Evolutionary conservation across 1,140 invertebrate genomes (phyloP).

Genomic region (Reticulitermes speratus): DNA sequence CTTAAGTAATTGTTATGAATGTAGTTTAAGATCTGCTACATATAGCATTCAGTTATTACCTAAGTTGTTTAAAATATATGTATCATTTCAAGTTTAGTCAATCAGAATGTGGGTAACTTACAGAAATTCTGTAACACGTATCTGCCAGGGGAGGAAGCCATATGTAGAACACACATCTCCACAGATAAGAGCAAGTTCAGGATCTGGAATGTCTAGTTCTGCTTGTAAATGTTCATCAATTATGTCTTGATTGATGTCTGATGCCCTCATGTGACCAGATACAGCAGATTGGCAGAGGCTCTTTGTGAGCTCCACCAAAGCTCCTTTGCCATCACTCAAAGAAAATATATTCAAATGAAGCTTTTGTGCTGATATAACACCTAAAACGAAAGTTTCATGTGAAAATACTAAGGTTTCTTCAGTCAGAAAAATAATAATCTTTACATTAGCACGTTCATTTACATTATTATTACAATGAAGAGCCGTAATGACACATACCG

Average conservation of each 20-base stretch:
- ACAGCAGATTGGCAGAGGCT: slow-evolving; percentile 36
- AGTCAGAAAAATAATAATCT: no score
- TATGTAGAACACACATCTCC: slow-evolving; percentile 57
- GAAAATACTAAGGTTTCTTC: no score
- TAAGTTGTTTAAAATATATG: no score
- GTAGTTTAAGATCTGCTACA: no score
- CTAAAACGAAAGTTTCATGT: slow-evolving; percentile 42
- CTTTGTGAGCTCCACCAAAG: slow-evolving; percentile 26
- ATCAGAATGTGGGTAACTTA: slow-evolving; percentile 40
- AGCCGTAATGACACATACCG: no score
- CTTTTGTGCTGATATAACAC: not conserved
- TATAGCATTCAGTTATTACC: no score
- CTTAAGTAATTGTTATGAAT: no score
- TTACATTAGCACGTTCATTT: no score
- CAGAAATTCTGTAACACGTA: slow-evolving; percentile 67
- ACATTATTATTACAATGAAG: no score
- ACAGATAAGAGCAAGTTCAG: slow-evolving; percentile 63
- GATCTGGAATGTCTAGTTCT: slow-evolving; percentile 59
- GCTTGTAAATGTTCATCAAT: slow-evolving; percentile 52
- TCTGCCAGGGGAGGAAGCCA: slow-evolving; percentile 69
- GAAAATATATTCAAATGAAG: slow-evolving; percentile 31
- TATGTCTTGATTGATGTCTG: slow-evolving; percentile 48
- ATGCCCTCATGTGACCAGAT: slow-evolving; percentile 44
- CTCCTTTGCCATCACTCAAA: slow-evolving; percentile 30
- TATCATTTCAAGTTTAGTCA: not conserved